Percentiles rank a stretch among this genome's conserved stretches.
Conservation (phyloP, 1,140 invertebrate species). For the Scaptomyza hsui region DNA sequence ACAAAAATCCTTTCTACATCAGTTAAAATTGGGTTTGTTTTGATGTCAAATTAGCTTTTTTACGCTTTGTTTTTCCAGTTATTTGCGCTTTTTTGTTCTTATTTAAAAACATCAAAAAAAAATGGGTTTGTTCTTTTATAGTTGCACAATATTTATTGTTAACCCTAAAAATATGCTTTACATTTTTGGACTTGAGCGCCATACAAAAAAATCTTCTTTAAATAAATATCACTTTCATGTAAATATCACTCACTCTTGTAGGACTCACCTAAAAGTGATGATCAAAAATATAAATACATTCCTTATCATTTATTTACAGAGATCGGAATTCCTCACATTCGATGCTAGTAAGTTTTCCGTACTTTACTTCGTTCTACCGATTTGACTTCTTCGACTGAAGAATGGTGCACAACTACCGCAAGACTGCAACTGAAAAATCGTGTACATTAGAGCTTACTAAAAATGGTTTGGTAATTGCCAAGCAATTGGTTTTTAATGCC, state of each 20-base stretch:
- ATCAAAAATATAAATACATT: too few species aligned
- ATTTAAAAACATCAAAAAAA: too few species aligned
- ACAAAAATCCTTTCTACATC: too few species aligned
- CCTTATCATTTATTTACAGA: not conserved
- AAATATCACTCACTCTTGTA: too few species aligned
- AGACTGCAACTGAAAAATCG: not conserved
- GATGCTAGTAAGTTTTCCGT: not conserved
- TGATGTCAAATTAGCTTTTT: too few species aligned
- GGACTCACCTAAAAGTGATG: too few species aligned
- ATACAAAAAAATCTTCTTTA: too few species aligned
- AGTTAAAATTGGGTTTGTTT: too few species aligned
- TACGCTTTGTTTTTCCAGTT: too few species aligned
- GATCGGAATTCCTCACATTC: not conserved
- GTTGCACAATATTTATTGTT: not conserved
- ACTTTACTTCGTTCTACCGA: not conserved
- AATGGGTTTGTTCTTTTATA: not conserved
- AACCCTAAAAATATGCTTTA: not conserved
- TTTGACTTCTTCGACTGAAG: not conserved
- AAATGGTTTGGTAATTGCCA: slow-evolving; percentile 45
- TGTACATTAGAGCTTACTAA: not conserved
- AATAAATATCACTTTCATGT: too few species aligned
- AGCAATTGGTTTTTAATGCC: slow-evolving; percentile 67
- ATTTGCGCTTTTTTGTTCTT: too few species aligned
- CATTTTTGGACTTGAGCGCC: not conserved
- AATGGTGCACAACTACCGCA: slow-evolving; percentile 11